Evolutionary conservation across 2,113 vertebrate genomes (phyloP).

Genomic region (Ceratotherium simum): DNA sequence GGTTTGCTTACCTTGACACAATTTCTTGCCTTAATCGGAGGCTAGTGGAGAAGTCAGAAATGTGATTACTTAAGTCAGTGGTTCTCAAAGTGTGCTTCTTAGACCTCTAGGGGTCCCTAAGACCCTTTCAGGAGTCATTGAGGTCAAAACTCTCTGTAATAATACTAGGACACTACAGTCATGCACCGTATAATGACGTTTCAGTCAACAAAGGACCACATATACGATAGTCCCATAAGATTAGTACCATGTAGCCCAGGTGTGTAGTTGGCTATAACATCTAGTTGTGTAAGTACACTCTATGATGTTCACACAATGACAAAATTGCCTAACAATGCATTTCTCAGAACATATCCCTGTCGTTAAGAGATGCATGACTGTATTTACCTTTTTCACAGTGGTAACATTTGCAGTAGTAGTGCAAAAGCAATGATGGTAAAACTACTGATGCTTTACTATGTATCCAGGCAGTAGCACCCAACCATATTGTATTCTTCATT

Average conservation of each 20-base stretch:
- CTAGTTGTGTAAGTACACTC: too few relatives aligned
- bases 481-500: neutral
- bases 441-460: neutral
- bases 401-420: neutral
- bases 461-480: neutral
- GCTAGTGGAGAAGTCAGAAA: neutral
- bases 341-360: too few relatives aligned
- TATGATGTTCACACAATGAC: too few relatives aligned
- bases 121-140: neutral
- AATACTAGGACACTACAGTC: neutral
- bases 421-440: neutral
- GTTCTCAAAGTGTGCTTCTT: neutral
- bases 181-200: too few relatives aligned
- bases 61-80: neutral
- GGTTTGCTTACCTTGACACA: neutral
- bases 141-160: neutral
- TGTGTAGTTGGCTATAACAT: too few relatives aligned
- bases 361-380: too few relatives aligned
- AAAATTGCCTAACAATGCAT: too few relatives aligned
- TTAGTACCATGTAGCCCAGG: too few relatives aligned
- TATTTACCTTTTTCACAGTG: slow-evolving; percentile 5
- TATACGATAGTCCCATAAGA: too few relatives aligned
- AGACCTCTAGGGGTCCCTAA: neutral
- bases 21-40: neutral
- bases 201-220: too few relatives aligned